Evolutionary conservation across 2,797 vertebrate genomes (phyloP).

Genomic region (Acipenser oxyrinchus): DNA sequence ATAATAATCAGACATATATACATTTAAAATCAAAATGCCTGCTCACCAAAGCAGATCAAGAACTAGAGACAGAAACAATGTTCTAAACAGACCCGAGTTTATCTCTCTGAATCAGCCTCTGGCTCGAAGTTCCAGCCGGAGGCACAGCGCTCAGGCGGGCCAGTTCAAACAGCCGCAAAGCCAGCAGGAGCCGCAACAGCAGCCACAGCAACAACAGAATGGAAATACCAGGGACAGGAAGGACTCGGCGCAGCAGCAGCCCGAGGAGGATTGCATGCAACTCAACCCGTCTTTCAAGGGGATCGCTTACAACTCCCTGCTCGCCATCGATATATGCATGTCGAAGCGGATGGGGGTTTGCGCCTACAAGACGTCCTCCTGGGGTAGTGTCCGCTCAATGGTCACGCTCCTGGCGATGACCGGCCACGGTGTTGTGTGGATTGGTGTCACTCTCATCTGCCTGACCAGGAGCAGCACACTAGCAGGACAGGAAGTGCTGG

Average conservation of each 20-base stretch:
- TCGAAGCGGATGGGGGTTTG: constrained; percentile 92
- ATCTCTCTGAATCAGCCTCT: constrained; percentile 80
- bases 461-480: constrained; percentile 80
- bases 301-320: constrained; percentile 84
- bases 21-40: constrained; percentile 59
- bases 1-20: background rate
- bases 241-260: constrained; percentile 61
- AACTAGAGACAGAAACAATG: constrained; percentile 72
- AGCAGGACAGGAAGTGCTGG: constrained; percentile 64
- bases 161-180: constrained; percentile 42
- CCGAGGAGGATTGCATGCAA: constrained; percentile 94
- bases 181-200: constrained; percentile 38
- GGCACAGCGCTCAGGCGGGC: constrained; percentile 41
- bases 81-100: constrained; percentile 83
- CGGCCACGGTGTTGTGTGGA: constrained; percentile 83
- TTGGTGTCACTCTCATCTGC: constrained; percentile 77
- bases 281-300: constrained; percentile 92
- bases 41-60: constrained; percentile 65
- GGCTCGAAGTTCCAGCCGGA: constrained; percentile 44
- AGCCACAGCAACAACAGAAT: constrained; percentile 38
- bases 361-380: constrained; percentile 72
- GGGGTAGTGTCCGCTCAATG: constrained; percentile 85
- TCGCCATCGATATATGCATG: constrained; percentile 91
- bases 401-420: constrained; percentile 82
- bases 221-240: constrained; percentile 60